Evolutionary conservation across 2,797 vertebrate genomes (phyloP).

Genomic region (Pygocentrus nattereri): DNA sequence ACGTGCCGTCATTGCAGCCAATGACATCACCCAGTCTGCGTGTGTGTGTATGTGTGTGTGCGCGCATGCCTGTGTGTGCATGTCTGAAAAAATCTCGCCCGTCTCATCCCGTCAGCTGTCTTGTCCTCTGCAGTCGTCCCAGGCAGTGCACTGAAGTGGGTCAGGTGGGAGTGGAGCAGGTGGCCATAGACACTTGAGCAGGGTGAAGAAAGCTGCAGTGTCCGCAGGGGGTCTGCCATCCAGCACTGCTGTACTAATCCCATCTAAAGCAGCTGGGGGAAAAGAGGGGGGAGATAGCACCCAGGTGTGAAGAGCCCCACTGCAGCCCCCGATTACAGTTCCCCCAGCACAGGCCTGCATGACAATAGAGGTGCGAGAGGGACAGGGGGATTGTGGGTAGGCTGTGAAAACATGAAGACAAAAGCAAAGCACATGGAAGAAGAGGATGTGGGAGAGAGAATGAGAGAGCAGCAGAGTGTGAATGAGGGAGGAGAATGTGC

Average conservation of each 20-base stretch:
- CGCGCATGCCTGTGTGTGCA: conserved; percentile 18
- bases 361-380: conserved; percentile 69
- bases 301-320: conserved; percentile 69
- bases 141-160: conserved; percentile 12
- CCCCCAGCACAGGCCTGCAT: conserved; percentile 45
- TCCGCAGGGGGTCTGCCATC: conserved; percentile 24
- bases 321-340: conserved; percentile 63
- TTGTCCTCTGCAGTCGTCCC: conserved; percentile 25
- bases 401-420: conserved; percentile 66
- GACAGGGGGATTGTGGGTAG: conserved; percentile 54
- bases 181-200: conserved; percentile 51
- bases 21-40: conserved; percentile 49
- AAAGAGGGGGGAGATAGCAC: conserved; percentile 46
- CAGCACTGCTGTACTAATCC: conserved; percentile 4
- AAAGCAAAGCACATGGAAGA: conserved; percentile 55
- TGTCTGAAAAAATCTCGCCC: conserved; percentile 15
- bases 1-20: conserved; percentile 37
- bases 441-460: conserved; percentile 17
- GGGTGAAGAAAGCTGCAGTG: conserved; percentile 19
- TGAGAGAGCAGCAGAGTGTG: conserved; percentile 59
- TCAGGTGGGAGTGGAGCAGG: conserved; percentile 19
- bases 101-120: conserved; percentile 7
- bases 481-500: conserved; percentile 53
- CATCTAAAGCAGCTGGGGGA: conserved; percentile 2
- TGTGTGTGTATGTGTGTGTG: conserved; percentile 5